These are phyloP conservation scores for Glaucomys volans DNA, from an alignment of 2,113 vertebrate species.

Conservation along the genomic window DNA sequence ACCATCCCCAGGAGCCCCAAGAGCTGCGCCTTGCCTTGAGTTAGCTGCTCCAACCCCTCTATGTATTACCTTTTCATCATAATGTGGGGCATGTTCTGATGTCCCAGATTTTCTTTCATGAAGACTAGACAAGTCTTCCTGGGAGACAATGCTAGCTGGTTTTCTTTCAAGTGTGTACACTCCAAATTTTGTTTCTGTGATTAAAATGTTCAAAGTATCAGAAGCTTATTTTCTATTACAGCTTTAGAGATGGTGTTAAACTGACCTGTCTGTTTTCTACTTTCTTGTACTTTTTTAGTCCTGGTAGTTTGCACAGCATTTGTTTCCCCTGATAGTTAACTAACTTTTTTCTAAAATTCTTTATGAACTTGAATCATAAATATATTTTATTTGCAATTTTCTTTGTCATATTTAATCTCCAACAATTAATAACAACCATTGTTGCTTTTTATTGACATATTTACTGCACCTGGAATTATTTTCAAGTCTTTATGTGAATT, in stretches of 20 bases:
- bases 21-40: rapidly evolving
- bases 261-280: not conserved
- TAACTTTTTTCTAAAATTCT: constrained; percentile 36
- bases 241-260: not conserved
- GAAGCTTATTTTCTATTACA: not conserved
- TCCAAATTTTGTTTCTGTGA: not conserved
- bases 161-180: not conserved
- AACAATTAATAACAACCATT: not conserved
- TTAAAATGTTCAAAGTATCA: constrained; percentile 21
- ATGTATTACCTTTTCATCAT: not conserved
- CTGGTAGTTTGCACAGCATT: not conserved
- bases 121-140: not conserved
- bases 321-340: not conserved
- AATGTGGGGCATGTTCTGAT: not conserved
- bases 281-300: not conserved
- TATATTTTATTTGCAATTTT: not conserved
- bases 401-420: constrained; percentile 28
- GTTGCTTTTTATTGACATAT: not conserved
- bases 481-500: not conserved
- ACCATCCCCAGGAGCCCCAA: not conserved
- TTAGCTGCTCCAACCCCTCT: not conserved
- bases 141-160: not conserved
- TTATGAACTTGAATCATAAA: constrained; percentile 45
- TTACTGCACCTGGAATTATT: not conserved
- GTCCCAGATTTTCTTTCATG: not conserved